Percentiles rank a stretch among this genome's conserved stretches.
These are phyloP conservation scores for Diorhabda carinulata DNA, from an alignment of 1,140 invertebrate species.

Conservation along the genomic window DNA sequence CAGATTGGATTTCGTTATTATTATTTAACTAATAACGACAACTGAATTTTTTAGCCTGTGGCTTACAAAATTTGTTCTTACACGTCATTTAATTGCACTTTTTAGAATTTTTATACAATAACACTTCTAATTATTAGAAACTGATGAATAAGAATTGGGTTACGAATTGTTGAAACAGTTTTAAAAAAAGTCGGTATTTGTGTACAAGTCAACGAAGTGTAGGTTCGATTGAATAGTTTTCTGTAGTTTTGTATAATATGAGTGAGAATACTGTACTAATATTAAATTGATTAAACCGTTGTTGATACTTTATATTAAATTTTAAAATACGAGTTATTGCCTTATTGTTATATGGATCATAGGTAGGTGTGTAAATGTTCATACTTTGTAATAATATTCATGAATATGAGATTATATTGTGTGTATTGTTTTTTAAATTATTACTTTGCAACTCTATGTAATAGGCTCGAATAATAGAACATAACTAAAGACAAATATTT, in stretches of 20 bases:
- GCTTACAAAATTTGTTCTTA: background rate
- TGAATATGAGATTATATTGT: too few species aligned
- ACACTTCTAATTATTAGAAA: too few species aligned
- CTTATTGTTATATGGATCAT: background rate
- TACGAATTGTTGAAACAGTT: background rate
- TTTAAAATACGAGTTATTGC: background rate
- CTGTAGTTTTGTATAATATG: background rate
- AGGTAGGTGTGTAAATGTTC: background rate
- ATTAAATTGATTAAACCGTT: background rate
- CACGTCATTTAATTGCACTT: background rate
- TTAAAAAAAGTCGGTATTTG: background rate
- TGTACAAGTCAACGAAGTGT: background rate
- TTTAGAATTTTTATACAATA: background rate
- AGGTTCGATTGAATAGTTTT: background rate
- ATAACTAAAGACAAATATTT: too few species aligned
- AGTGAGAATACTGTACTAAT: background rate
- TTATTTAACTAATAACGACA: background rate
- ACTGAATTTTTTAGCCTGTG: too few species aligned
- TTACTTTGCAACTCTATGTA: too few species aligned
- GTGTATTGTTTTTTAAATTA: too few species aligned
- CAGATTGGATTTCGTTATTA: background rate
- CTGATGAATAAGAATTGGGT: too few species aligned
- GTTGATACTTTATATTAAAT: slow-evolving; percentile 1
- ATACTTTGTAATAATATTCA: too few species aligned
- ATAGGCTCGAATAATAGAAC: too few species aligned